phyloP scores from a whole-genome alignment of 2,888 invertebrate genomes.

The Spicauda simplicius region DNA sequence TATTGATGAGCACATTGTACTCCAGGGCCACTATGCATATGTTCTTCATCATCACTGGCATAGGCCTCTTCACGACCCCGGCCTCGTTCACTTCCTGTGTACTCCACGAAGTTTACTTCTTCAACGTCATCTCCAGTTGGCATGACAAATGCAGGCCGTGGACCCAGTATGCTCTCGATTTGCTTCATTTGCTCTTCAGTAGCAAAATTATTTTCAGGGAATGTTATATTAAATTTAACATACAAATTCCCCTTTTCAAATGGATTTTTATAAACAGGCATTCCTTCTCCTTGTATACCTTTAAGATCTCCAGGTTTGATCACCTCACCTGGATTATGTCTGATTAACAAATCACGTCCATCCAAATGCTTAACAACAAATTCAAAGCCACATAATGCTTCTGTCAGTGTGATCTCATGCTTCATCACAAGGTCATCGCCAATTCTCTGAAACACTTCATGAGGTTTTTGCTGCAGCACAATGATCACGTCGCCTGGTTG shows the following conservation, averaged over 20 bases:
- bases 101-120: constrained; percentile 92
- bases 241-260: constrained; percentile 94
- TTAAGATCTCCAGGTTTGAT: constrained; percentile 93
- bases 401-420: constrained; percentile 91
- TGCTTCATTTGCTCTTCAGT: constrained; percentile 87
- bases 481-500: constrained; percentile 96
- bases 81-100: constrained; percentile 86
- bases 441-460: constrained; percentile 91
- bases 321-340: constrained; percentile 91
- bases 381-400: constrained; percentile 95
- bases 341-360: constrained; percentile 92
- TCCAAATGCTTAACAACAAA: constrained; percentile 95
- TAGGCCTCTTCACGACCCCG: constrained; percentile 88
- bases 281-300: constrained; percentile 93
- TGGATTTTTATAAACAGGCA: constrained; percentile 94
- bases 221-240: constrained; percentile 93
- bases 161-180: constrained; percentile 90
- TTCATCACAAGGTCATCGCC: constrained; percentile 90
- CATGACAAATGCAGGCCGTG: constrained; percentile 88
- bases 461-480: constrained; percentile 91
- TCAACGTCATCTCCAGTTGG: constrained; percentile 93
- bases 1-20: constrained; percentile 94
- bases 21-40: constrained; percentile 84
- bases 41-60: constrained; percentile 87
- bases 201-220: constrained; percentile 93